phyloP scores from a whole-genome alignment of 2,113 vertebrate genomes.

The Tapirus terrestris region DNA sequence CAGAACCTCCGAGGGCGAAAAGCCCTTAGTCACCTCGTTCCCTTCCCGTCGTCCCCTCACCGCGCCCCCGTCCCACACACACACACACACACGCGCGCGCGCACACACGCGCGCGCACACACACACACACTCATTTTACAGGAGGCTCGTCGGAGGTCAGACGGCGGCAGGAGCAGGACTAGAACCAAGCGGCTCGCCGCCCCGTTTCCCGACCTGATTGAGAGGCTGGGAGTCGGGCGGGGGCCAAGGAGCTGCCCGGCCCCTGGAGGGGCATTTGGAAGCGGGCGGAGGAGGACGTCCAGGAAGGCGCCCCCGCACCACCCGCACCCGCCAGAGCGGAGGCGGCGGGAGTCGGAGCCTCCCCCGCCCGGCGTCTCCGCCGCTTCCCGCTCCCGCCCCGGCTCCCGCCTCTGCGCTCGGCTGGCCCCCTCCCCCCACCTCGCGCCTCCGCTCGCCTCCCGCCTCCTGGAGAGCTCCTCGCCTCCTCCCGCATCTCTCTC shows the following conservation, averaged over 20 bases:
- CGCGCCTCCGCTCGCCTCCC: neutral
- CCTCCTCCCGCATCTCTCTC: neutral
- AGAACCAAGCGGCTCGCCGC: neutral
- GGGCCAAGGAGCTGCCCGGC: neutral
- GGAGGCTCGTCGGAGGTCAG: neutral
- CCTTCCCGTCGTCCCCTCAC: neutral
- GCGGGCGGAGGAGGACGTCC: neutral
- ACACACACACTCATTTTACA: neutral
- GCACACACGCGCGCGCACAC: neutral
- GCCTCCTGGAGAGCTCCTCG: neutral
- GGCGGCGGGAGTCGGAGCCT: neutral
- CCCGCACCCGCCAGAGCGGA: neutral
- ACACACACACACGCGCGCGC: neutral
- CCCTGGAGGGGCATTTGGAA: neutral
- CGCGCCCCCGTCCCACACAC: neutral
- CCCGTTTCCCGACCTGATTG: neutral
- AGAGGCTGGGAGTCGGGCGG: neutral
- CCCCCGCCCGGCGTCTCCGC: neutral
- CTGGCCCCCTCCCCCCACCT: too few species aligned
- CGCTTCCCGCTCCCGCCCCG: rapidly evolving
- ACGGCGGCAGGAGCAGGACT: rapidly evolving
- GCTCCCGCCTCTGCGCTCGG: neutral
- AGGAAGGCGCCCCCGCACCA: neutral
- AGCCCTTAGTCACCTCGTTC: neutral
- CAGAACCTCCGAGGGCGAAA: neutral